phyloP scores from a whole-genome alignment of 1,140 invertebrate species.

The Leptopilina clavipes region DNA sequence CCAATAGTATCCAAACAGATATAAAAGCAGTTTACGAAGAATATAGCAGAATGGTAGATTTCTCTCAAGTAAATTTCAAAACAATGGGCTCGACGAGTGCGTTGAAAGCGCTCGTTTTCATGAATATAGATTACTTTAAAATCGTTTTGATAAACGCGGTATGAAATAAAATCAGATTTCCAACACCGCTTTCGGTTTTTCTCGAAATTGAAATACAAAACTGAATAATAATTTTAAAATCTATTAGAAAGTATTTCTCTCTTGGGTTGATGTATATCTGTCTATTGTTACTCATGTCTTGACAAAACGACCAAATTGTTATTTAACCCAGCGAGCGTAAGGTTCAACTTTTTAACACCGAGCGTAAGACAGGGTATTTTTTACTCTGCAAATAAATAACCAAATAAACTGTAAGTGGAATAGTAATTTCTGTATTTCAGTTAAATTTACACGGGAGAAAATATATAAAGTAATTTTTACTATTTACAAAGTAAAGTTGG shows the following conservation, averaged over 20 bases:
- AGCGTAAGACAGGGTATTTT: too few relatives aligned
- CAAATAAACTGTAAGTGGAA: too few relatives aligned
- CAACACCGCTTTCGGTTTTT: background rate
- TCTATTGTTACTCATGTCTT: too few relatives aligned
- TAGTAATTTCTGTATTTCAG: too few relatives aligned
- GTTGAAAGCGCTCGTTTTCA: slow-evolving; percentile 7
- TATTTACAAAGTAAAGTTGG: too few relatives aligned
- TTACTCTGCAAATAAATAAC: too few relatives aligned
- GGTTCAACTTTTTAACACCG: too few relatives aligned
- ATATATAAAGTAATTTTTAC: too few relatives aligned
- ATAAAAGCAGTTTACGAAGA: background rate
- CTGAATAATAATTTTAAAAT: background rate
- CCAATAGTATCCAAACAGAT: background rate
- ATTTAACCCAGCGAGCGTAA: too few relatives aligned
- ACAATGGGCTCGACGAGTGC: background rate
- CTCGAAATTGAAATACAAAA: slow-evolving; percentile 8
- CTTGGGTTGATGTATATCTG: too few relatives aligned
- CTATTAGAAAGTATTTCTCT: background rate
- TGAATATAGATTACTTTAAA: slow-evolving; percentile 25
- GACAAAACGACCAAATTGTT: too few relatives aligned
- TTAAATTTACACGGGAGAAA: too few relatives aligned
- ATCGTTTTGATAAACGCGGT: background rate
- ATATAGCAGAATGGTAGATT: background rate
- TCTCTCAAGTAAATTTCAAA: slow-evolving; percentile 1
- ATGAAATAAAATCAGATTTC: background rate